Evolutionary conservation across 2,797 vertebrate genomes (phyloP).

Genomic region (Pangasius djambal): DNA sequence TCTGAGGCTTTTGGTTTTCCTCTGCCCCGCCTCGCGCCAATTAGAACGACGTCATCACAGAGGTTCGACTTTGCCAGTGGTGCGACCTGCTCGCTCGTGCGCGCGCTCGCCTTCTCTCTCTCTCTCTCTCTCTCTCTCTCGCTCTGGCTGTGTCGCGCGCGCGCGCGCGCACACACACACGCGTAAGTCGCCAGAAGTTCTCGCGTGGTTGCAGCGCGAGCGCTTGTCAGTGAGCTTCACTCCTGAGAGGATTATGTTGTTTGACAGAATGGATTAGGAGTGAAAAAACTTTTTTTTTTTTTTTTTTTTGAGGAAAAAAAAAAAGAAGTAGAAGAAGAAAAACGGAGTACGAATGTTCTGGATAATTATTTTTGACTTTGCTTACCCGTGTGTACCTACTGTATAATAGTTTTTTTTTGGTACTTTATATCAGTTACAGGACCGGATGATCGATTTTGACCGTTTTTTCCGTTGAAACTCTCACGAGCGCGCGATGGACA

Average conservation of each 20-base stretch:
- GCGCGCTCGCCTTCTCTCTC: not conserved
- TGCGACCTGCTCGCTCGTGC: not conserved
- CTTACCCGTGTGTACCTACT: not conserved
- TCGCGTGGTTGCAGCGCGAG: not conserved
- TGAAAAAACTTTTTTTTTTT: not conserved
- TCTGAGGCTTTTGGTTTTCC: not conserved
- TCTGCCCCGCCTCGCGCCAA: not conserved
- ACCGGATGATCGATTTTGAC: not conserved
- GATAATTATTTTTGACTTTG: not conserved
- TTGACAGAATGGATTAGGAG: conserved; percentile 40
- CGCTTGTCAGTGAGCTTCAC: conserved; percentile 1
- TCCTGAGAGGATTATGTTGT: conserved; percentile 3
- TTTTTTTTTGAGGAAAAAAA: not conserved
- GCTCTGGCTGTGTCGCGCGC: not conserved
- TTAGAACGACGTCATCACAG: conserved; percentile 8
- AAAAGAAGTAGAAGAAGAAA: not conserved
- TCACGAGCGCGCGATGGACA: not conserved
- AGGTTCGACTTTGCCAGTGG: not conserved
- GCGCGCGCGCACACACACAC: not conserved
- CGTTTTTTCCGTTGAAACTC: not conserved
- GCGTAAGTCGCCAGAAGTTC: not conserved
- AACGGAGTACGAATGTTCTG: not conserved
- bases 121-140: not conserved
- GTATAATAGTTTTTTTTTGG: not conserved
- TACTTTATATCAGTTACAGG: not conserved